Evolutionary conservation across 2,888 invertebrate genomes (phyloP), one percentile per base, ranked within the genome.

Genomic region (Spodoptera picta): DNA sequence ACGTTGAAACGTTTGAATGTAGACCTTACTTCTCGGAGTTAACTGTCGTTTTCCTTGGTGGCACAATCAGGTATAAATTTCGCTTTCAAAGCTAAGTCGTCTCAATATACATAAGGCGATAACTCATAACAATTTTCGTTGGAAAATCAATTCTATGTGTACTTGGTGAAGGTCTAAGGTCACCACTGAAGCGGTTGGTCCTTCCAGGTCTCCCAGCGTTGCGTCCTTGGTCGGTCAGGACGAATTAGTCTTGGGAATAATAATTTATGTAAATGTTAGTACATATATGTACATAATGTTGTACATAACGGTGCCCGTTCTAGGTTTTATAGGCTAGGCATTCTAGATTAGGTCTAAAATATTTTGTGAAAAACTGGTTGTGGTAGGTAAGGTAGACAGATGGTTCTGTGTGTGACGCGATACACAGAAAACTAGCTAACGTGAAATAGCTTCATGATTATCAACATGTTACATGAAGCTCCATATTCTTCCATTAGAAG

Each of bases 231-330:
- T 84, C 90, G 89, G 87, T 89, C 90, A 91, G 91, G 92, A 91
- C 91, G 91, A 93, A 94, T 94, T 94, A 92, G 92, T 90, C 90
- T 88, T 83, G 89, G 90, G 92, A 92, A 92, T 93, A 92, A 94
- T 93, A 94, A 93, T 92, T 93, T 92, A 94, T 93, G 92, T 90
- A 93, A 92, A 94, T 92, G 88, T 89, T 83, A 82, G 80, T 83
- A 80, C 83, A 84, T 83, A 79, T 80, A 83, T 79, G 83, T 84
- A 86, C 79, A 83, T 83, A 83, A 73, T 66, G 68, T 71, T 69
- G 77, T 80, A 87, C 72, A 83, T 85, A 83, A 77, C 72, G 73
- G 48, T 63, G 67, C 66, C 53, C 50, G 65, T 67, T 75, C 75
- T 76, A 76, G 73, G 70, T 69, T 77, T 75, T 69, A 68, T 63